Percentiles rank a stretch among this genome's conserved stretches.
Conservation (phyloP, 2,113 vertebrate species). For the Engystomops pustulosus region DNA sequence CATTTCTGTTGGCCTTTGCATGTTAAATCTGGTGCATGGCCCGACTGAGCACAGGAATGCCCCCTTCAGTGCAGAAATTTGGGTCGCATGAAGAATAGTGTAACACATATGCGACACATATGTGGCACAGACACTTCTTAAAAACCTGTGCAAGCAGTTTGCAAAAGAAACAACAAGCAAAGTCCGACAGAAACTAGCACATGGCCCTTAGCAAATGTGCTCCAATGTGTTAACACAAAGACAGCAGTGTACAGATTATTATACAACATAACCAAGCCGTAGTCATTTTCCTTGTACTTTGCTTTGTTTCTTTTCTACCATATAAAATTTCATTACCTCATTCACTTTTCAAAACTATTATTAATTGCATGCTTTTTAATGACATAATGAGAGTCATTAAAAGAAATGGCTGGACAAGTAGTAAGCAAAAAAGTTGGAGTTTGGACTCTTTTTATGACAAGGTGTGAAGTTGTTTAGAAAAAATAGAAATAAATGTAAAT, state of each 20-base stretch:
- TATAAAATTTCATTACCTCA: not conserved
- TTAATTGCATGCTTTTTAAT: slow-evolving; percentile 5
- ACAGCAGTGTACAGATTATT: not conserved
- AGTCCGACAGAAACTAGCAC: too few relatives aligned
- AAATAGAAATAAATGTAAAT: not conserved
- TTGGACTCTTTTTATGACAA: slow-evolving; percentile 22
- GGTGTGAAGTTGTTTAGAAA: slow-evolving; percentile 14
- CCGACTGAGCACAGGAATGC: too few relatives aligned
- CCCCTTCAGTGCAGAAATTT: too few relatives aligned
- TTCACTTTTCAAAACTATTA: slow-evolving; percentile 6
- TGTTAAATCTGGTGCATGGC: too few relatives aligned
- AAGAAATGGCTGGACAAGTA: not conserved
- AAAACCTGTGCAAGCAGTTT: too few relatives aligned
- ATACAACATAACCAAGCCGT: not conserved
- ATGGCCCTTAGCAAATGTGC: too few relatives aligned
- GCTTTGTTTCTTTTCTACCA: not conserved
- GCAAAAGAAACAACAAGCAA: too few relatives aligned
- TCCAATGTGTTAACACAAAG: not conserved
- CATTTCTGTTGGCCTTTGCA: too few relatives aligned
- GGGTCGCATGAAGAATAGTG: too few relatives aligned
- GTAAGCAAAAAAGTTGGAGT: slow-evolving; percentile 35
- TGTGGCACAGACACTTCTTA: too few relatives aligned
- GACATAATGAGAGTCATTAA: slow-evolving; percentile 34
- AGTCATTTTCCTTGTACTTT: not conserved
- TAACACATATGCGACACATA: too few relatives aligned